Evolutionary conservation across 2,888 invertebrate genomes (phyloP), one percentile per base, ranked within the genome.

Genomic region (Epinotia brunnichana): DNA sequence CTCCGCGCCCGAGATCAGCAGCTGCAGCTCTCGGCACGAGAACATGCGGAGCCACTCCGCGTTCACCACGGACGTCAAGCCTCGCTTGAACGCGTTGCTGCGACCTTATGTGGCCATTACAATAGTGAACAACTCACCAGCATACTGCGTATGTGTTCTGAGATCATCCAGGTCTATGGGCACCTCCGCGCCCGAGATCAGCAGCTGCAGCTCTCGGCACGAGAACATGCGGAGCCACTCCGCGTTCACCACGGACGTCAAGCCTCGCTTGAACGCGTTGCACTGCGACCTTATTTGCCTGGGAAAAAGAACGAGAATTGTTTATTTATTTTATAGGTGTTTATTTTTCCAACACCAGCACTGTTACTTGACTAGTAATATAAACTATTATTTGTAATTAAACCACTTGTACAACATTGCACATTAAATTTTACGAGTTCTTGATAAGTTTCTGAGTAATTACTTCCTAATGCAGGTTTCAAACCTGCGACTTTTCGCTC

Each of bases 1-100:
- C 81, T 97, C 97, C 0, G 98, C 98, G 0, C 99, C 99, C 0
- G 99, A 99, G 76, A 99, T 97, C n/a, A 99, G 94, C 71, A 98
- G 96, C 89, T 99, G 99, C 73, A 99, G 93, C 89, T 99, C 99
- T 77, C 97, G 96, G 82, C 98, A 94, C 75, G 93, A 93, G 92
- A 99, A 99, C 95, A 99, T 97, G 73, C 97, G 96, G 77, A 99
- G 93, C 98, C 99, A 99, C 77, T 98, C 96, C 21, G 97, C 94
- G 62, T 97, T 97, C 68, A 99, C 98, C n/a, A n/a, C n/a, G n/a
- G n/a, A n/a, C n/a, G n/a, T n/a, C n/a, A n/a, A n/a, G n/a, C n/a
- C n/a, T n/a, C n/a, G n/a, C n/a, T n/a, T n/a, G n/a, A n/a, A n/a
- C n/a, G n/a, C n/a, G n/a, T n/a, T n/a, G 98, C 83, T 99, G 98